Base-by-base conservation (phyloP, 1,140 invertebrate species). In the Venustaconcha ellipsiformis region DNA sequence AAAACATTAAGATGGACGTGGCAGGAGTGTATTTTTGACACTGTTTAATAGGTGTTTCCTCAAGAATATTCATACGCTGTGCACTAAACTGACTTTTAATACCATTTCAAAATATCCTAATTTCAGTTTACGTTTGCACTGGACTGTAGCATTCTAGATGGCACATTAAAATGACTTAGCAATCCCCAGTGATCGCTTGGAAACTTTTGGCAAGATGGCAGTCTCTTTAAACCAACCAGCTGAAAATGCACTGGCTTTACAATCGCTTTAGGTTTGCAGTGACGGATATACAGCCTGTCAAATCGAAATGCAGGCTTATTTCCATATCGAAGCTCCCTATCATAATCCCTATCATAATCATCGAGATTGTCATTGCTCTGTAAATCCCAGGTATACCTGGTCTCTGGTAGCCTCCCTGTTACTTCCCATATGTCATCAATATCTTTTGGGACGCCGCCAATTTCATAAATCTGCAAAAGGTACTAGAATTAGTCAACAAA, bases 161-260 rank as follows among this genome's bases (percentile, higher is more conserved):
- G n/a, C 20, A 84, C 88, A 64, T 89, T 83, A 78, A 90, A 89
- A 79, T 90, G 87, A 17, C 88, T 80, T 57, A 91, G 77, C n/a
- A 93, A 85, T 11, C 92, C 93, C 93, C 93, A 93, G 78, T 93
- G 93, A 88, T 93, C 93, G 83, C 92, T 92, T 13, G 92, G 92
- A 84, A 93, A 93, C 60, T 90, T 87, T 70, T 90, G 90, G 74
- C 91, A 92, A 14, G 88, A 88, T 58, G 83, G 60, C 8, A 93
- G 81, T 76, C 92, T 90, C 84, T 93, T 89, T 23, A 93, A 74
- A 23, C 93, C 93, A 74, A 92, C 88, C 5, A 93, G 86, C 66
- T 92, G 92, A 89, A 93, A 93, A 85, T 92, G 90, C n/a, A 87
- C 86, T 26, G 90, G 90, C 65, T 89, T 89, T 1, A 93, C 76